Evolutionary conservation across 2,888 invertebrate species (phyloP).

Genomic region (Microctonus brassicae): DNA sequence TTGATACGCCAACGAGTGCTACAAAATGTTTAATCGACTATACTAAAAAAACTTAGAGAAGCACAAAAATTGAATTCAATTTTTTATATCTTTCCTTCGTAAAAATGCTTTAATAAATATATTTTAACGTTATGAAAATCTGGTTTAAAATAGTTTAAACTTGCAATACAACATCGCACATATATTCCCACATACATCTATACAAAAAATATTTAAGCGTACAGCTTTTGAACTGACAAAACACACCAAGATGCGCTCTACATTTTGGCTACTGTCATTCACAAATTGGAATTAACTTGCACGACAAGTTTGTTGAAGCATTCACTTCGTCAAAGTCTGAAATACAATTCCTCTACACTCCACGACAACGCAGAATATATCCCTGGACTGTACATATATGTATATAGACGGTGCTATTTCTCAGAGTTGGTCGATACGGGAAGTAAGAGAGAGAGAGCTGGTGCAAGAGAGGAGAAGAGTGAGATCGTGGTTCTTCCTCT

Average conservation of each 20-base stretch:
- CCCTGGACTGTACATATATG: neutral
- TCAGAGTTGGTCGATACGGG: constrained; percentile 28
- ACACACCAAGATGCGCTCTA: constrained; percentile 3
- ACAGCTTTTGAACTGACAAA: neutral
- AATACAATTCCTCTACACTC: neutral
- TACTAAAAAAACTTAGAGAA: too few species aligned
- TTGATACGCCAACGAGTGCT: too few species aligned
- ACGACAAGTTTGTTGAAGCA: constrained; percentile 17
- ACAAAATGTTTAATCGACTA: too few species aligned
- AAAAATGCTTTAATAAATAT: too few species aligned
- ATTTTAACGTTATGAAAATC: too few species aligned
- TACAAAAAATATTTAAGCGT: neutral
- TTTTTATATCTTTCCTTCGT: too few species aligned
- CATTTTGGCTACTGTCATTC: constrained; percentile 18
- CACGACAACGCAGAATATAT: neutral
- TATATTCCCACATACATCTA: neutral
- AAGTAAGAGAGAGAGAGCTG: constrained; percentile 15
- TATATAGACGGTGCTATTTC: constrained; percentile 4
- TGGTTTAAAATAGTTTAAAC: too few species aligned
- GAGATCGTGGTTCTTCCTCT: neutral
- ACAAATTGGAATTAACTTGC: constrained; percentile 24
- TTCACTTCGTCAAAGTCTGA: constrained; percentile 9
- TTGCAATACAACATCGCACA: too few species aligned
- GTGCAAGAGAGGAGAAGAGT: too few species aligned
- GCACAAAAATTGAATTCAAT: too few species aligned